phyloP scores from a whole-genome alignment of 2,888 invertebrate genomes.

The Lasioglossum morio region DNA sequence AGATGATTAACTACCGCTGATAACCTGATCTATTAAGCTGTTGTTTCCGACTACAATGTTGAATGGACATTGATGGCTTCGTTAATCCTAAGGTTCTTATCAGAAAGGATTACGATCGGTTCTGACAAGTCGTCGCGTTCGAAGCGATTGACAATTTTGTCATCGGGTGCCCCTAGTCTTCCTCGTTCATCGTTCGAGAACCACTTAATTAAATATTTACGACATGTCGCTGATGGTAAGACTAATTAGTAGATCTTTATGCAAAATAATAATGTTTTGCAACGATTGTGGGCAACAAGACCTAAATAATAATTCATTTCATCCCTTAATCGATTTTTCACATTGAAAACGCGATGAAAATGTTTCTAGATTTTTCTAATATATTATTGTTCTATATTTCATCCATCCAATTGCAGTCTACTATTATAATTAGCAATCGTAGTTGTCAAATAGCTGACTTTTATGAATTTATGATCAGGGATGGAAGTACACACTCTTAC shows the following conservation, averaged over 20 bases:
- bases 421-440: background rate
- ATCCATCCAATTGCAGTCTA: no score
- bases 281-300: no score
- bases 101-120: constrained; percentile 23
- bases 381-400: no score
- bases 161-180: background rate
- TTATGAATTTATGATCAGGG: background rate
- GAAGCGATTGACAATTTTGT: background rate
- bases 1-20: constrained; percentile 64
- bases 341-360: no score
- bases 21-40: constrained; percentile 69
- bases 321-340: no score
- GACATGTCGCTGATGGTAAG: background rate
- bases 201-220: background rate
- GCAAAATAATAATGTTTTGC: no score
- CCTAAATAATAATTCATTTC: no score
- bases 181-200: background rate
- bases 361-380: no score
- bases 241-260: background rate
- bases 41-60: constrained; percentile 60
- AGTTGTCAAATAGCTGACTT: background rate
- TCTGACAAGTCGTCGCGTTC: background rate
- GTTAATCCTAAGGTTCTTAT: constrained; percentile 28
- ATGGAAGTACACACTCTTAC: no score
- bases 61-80: constrained; percentile 13